phyloP scores from a whole-genome alignment of 2,888 invertebrate species.

The Panzeria rudis region DNA sequence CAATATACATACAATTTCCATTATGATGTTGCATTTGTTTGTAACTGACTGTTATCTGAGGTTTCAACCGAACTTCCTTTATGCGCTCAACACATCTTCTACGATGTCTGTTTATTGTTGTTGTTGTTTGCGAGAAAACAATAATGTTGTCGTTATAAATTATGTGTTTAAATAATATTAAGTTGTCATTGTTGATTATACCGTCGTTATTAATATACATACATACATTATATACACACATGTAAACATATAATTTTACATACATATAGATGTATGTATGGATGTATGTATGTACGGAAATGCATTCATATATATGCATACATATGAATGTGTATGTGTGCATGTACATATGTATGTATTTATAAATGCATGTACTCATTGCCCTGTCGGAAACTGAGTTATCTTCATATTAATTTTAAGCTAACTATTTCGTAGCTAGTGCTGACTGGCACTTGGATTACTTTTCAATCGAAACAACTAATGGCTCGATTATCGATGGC shows the following conservation, averaged over 20 bases:
- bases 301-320: background rate
- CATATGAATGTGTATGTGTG: background rate
- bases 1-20: background rate
- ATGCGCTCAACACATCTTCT: conserved; percentile 47
- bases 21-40: conserved; percentile 13
- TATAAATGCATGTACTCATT: background rate
- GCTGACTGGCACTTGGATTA: no score
- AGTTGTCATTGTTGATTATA: conserved; percentile 71
- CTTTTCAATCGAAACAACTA: no score
- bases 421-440: no score
- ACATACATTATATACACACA: conserved; percentile 12
- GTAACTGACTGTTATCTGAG: conserved; percentile 56
- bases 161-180: conserved; percentile 71
- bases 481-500: no score
- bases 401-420: no score
- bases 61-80: conserved; percentile 58
- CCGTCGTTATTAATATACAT: conserved; percentile 32
- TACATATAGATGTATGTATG: background rate
- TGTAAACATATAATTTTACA: conserved; percentile 14
- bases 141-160: conserved; percentile 69
- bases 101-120: conserved; percentile 13
- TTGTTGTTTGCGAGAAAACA: conserved; percentile 56
- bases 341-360: background rate
- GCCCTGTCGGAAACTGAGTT: no score
- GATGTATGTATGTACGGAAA: background rate